phyloP scores from a whole-genome alignment of 2,113 vertebrate species.

The Vanacampus margaritifer region DNA sequence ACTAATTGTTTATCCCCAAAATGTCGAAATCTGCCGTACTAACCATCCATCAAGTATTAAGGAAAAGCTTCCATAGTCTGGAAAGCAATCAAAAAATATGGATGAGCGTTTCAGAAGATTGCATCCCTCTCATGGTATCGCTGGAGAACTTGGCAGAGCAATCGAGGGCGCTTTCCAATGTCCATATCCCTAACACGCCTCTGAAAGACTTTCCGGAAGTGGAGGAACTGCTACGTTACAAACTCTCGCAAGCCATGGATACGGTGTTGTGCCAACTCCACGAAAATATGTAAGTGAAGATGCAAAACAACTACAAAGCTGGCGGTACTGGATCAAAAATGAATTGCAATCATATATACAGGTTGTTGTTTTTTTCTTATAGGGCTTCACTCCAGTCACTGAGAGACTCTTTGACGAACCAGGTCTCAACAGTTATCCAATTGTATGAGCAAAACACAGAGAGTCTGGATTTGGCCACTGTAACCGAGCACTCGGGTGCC shows the following conservation, averaged over 20 bases:
- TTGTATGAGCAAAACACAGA: constrained; percentile 69
- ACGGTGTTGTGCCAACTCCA: constrained; percentile 67
- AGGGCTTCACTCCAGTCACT: constrained; percentile 75
- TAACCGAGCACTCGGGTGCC: constrained; percentile 63
- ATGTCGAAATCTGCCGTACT: constrained; percentile 56
- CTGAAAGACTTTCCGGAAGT: constrained; percentile 73
- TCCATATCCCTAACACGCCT: constrained; percentile 63
- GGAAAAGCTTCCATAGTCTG: constrained; percentile 68
- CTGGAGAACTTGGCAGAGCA: constrained; percentile 81
- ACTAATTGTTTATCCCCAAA: background rate
- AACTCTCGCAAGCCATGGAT: constrained; percentile 76
- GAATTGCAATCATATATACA: too few species aligned
- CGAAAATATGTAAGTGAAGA: constrained; percentile 75
- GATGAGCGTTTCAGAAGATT: constrained; percentile 60
- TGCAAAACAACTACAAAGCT: background rate
- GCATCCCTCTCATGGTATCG: constrained; percentile 68
- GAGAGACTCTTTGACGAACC: constrained; percentile 71
- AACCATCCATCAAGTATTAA: constrained; percentile 63
- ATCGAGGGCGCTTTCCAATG: constrained; percentile 65
- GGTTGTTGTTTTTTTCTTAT: background rate
- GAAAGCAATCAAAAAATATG: constrained; percentile 68
- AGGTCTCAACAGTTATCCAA: constrained; percentile 64
- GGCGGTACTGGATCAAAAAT: background rate
- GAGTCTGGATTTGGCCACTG: constrained; percentile 38
- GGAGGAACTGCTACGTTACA: constrained; percentile 70